These are phyloP conservation scores for Gracilinanus agilis DNA, from an alignment of 2,113 vertebrate species.

Conservation along the genomic window DNA sequence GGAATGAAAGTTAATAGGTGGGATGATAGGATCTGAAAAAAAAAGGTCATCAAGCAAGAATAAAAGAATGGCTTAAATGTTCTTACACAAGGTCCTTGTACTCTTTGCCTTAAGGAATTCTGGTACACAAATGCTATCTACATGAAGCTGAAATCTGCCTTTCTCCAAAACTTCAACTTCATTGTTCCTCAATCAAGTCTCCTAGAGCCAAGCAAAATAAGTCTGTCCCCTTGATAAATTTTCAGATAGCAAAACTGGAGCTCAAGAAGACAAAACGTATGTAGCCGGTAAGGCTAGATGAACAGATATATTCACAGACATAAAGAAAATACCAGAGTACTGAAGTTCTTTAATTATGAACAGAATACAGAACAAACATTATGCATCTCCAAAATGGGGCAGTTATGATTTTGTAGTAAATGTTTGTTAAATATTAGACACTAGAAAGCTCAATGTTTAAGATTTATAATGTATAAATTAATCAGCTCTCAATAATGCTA, in stretches of 20 bases:
- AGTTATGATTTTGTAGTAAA: neutral
- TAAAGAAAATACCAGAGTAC: neutral
- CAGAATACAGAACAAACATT: neutral
- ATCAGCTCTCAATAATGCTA: neutral
- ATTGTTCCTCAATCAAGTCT: neutral
- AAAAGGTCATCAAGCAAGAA: neutral
- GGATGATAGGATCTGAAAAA: neutral
- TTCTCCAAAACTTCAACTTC: neutral
- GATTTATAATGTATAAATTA: slow-evolving; percentile 1
- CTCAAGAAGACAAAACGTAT: neutral
- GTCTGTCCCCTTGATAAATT: neutral
- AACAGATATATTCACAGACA: no score
- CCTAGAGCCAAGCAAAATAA: neutral
- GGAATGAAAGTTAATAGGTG: neutral
- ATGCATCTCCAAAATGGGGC: neutral
- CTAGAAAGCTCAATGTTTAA: neutral
- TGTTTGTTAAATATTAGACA: neutral
- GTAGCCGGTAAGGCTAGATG: neutral
- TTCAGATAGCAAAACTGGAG: neutral
- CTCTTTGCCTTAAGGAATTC: neutral
- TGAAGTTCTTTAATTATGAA: neutral
- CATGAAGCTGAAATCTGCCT: neutral
- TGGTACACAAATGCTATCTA: neutral
- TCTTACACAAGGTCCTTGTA: neutral
- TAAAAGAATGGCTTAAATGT: neutral